Evolutionary conservation across 1,140 invertebrate species (phyloP).

Genomic region (Argopecten irradians): DNA sequence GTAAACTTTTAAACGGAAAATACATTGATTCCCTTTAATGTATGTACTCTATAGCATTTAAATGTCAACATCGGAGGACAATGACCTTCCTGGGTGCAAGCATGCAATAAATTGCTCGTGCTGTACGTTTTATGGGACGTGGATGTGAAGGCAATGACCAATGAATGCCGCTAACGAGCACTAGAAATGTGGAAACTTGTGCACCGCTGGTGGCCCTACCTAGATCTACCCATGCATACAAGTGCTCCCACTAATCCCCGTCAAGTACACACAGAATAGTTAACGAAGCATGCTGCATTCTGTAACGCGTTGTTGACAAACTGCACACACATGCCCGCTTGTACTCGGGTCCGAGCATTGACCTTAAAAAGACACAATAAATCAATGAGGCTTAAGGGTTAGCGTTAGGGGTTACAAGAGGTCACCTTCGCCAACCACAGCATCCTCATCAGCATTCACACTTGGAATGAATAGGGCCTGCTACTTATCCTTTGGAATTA

Average conservation of each 20-base stretch:
- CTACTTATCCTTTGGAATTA: not conserved
- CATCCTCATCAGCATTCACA: not conserved
- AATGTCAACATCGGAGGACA: not conserved
- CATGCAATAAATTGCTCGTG: not conserved
- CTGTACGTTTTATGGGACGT: not conserved
- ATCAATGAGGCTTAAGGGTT: not conserved
- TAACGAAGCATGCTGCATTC: not conserved
- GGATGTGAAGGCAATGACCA: constrained; percentile 5
- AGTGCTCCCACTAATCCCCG: not conserved
- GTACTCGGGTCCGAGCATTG: not conserved
- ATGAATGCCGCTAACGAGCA: not conserved
- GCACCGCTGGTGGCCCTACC: not conserved
- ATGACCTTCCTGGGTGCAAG: not conserved
- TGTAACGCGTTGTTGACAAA: constrained; percentile 17
- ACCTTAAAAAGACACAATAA: constrained; percentile 3
- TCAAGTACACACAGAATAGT: not conserved
- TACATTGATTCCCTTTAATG: not conserved
- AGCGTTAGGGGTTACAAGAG: not conserved
- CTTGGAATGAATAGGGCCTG: not conserved
- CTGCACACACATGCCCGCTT: constrained; percentile 13
- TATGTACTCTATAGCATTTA: not conserved
- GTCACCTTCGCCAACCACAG: not conserved
- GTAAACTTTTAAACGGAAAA: no score
- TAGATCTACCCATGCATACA: not conserved
- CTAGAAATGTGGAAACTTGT: not conserved